These are phyloP conservation scores for Gobionotothen gibberifrons DNA, from an alignment of 2,797 vertebrate genomes.

Conservation along the genomic window DNA sequence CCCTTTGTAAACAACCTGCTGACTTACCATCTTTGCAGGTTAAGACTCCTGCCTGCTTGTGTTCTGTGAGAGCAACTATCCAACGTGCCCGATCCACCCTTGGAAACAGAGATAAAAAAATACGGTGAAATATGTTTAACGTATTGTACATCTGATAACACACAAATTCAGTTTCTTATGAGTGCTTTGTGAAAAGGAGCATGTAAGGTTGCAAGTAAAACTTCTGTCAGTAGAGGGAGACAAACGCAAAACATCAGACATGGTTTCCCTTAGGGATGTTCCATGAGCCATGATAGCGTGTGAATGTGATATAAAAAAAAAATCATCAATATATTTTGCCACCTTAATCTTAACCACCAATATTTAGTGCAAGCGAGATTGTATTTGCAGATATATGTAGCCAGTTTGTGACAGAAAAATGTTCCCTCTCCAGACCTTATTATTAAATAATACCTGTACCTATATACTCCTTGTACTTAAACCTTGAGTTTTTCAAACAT, in stretches of 20 bases:
- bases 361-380: too few species aligned
- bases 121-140: background rate
- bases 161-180: background rate
- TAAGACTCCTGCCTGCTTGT: slow-evolving; percentile 70
- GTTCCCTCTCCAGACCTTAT: background rate
- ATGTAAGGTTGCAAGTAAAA: background rate
- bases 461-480: background rate
- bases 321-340: too few species aligned
- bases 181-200: background rate
- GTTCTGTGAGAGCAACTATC: slow-evolving; percentile 86
- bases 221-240: slow-evolving; percentile 66
- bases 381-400: too few species aligned
- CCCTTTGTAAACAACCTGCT: slow-evolving; percentile 6
- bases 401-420: background rate
- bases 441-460: background rate
- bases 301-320: too few species aligned
- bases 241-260: slow-evolving; percentile 37
- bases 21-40: slow-evolving; percentile 85
- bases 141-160: background rate
- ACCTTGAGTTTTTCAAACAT: background rate
- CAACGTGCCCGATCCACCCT: slow-evolving; percentile 94
- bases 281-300: background rate
- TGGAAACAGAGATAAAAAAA: slow-evolving; percentile 21
- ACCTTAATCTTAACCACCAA: too few species aligned
- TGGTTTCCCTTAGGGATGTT: background rate